Evolutionary conservation across 2,113 vertebrate genomes (phyloP).

Genomic region (Ia io): DNA sequence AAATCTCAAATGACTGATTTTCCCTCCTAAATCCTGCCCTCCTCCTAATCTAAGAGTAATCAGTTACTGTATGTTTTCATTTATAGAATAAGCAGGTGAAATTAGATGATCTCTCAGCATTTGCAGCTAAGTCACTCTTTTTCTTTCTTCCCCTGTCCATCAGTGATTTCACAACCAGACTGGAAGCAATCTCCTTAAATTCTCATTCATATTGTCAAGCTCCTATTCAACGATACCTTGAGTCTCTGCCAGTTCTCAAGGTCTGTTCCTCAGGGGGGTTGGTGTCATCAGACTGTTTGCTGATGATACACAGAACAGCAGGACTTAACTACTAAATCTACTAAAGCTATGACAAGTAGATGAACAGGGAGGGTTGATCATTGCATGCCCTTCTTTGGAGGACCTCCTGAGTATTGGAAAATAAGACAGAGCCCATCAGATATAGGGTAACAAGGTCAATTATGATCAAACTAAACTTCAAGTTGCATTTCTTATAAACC

Average conservation of each 20-base stretch:
- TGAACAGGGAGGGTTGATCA: neutral
- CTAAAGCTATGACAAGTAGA: neutral
- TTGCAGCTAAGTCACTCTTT: neutral
- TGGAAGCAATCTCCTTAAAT: neutral
- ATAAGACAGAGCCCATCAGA: neutral
- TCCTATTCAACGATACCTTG: neutral
- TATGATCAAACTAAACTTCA: neutral
- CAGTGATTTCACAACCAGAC: neutral
- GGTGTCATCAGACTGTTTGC: neutral
- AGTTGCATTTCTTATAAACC: neutral
- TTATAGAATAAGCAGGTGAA: conserved; percentile 30
- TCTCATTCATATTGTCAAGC: neutral
- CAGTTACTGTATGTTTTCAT: conserved; percentile 44
- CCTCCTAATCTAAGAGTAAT: conserved; percentile 37
- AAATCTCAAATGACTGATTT: conserved; percentile 48
- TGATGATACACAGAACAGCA: neutral
- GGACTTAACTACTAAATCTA: neutral
- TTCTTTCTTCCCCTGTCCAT: neutral
- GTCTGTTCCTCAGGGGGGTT: neutral
- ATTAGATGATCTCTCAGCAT: conserved; percentile 39
- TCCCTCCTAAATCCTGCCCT: neutral
- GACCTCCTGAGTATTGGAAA: neutral
- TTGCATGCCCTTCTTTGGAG: neutral
- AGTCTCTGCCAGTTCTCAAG: neutral
- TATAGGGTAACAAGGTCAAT: neutral